Evolutionary conservation across 2,797 vertebrate genomes (phyloP).

Genomic region (Remorina albescens): DNA sequence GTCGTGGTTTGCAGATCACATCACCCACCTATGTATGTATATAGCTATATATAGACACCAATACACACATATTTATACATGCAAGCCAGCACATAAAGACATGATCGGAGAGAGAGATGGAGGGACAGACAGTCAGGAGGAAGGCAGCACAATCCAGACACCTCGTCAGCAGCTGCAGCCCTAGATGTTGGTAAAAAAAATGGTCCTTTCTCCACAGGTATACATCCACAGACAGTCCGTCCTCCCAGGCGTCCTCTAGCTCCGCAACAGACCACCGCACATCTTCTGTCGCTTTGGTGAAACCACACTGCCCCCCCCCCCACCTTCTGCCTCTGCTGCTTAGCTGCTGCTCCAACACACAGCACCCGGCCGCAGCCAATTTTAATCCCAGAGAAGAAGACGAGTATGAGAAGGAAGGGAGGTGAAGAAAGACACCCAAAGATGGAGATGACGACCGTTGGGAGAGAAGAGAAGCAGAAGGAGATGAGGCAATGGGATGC

Average conservation of each 20-base stretch:
- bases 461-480: conserved; percentile 79
- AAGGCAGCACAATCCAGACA: conserved; percentile 67
- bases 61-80: conserved; percentile 50
- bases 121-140: conserved; percentile 47
- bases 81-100: conserved; percentile 44
- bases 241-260: conserved; percentile 80
- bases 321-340: conserved; percentile 50
- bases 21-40: conserved; percentile 33
- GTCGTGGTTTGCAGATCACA: conserved; percentile 37
- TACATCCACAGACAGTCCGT: conserved; percentile 67
- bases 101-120: conserved; percentile 26
- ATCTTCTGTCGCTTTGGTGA: conserved; percentile 62
- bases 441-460: conserved; percentile 74
- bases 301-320: conserved; percentile 62
- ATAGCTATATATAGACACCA: too few relatives aligned
- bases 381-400: conserved; percentile 69
- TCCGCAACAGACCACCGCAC: conserved; percentile 64
- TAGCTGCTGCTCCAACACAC: conserved; percentile 44
- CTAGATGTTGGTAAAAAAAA: conserved; percentile 64
- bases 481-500: conserved; percentile 78
- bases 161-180: conserved; percentile 66
- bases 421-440: conserved; percentile 60
- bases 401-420: conserved; percentile 63
- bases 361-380: conserved; percentile 63
- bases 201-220: conserved; percentile 64